Evolutionary conservation across 2,888 invertebrate species (phyloP), one percentile per base, ranked within the genome.

Genomic region (Iphiclides podalirius): DNA sequence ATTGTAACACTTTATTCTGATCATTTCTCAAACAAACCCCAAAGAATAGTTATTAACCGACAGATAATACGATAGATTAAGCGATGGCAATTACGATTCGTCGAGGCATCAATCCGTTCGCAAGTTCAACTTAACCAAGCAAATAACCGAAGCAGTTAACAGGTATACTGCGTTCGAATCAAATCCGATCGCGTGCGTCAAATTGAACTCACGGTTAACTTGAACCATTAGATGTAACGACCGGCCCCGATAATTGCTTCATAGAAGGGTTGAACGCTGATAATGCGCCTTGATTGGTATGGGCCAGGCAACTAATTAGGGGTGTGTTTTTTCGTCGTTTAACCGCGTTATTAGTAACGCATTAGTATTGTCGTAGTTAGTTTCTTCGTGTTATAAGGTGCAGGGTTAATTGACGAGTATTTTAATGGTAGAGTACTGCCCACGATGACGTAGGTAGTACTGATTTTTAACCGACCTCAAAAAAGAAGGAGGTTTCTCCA

Each of bases 251-350:
- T 83, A 84, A 85, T 84, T 79, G 72, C 82, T 83, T 73, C 71
- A 79, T 76, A 63, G 72, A 76, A 81, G 83, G 83, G 79, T 80
- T 80, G 69, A 69, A 64, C 55, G 55, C 60, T 70, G 76, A 74
- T 80, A 75, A 79, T 74, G 63, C 57, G 62, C 55, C 47, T 59
- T 69, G 72, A 80, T 79, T 70, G 73, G 66, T 52, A 58, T 48
- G 68, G 74, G 61, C 63, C 62, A 69, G 71, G 69, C 64, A 64
- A 57, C 55, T 54, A 61, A 63, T 69, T 69, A 66, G 57, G 55
- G 51, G 66, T 66, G 70, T 72, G 63, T 62, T 63, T 38, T 34
- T 42, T 43, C 40, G 40, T 47, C 43, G 23, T 41, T 26, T 40
- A 41, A 33, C 45, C 37, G 11, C 36, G 8, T 39, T 8, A 45